A percentile compares a stretch with the other conserved stretches of the same genome.
Evolutionary conservation across 2,113 vertebrate genomes (phyloP).

Genomic region (Paratilapia polleni): DNA sequence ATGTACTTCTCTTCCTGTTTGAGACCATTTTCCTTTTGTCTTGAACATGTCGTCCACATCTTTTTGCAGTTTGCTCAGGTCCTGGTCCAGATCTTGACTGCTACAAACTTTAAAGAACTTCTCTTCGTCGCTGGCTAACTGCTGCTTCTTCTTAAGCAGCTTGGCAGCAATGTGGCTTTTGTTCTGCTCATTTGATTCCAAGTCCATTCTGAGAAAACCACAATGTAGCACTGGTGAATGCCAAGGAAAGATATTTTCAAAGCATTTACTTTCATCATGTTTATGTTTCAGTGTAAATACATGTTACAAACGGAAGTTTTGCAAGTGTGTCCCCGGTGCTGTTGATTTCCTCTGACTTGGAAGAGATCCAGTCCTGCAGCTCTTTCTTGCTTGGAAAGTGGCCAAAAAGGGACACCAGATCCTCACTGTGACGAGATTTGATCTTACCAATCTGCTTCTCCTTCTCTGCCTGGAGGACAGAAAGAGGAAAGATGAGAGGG

Average conservation of each 20-base stretch:
- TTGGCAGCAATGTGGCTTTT: conserved; percentile 86
- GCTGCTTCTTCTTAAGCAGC: conserved; percentile 87
- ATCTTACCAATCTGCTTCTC: conserved; percentile 95
- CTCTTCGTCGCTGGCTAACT: conserved; percentile 84
- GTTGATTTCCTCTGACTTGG: conserved; percentile 88
- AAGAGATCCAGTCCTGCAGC: conserved; percentile 95
- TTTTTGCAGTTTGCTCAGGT: conserved; percentile 88
- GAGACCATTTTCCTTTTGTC: conserved; percentile 85
- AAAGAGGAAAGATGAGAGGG: background rate
- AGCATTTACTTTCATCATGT: background rate
- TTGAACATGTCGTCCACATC: conserved; percentile 95
- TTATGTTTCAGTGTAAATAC: background rate
- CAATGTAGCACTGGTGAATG: background rate
- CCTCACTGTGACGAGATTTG: conserved; percentile 90
- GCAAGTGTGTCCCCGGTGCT: conserved; percentile 85
- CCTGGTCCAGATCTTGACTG: conserved; percentile 93
- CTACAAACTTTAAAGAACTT: conserved; percentile 91
- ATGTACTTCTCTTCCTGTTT: background rate
- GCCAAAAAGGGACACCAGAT: conserved; percentile 87
- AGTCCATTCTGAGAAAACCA: conserved; percentile 79
- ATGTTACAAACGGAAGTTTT: conserved; percentile 83
- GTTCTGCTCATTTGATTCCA: conserved; percentile 89
- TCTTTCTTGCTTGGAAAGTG: conserved; percentile 96
- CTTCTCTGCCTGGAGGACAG: conserved; percentile 85
- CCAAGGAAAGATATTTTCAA: background rate